Evolutionary conservation across 2,797 vertebrate genomes (phyloP), one percentile per base, ranked within the genome.

Genomic region (Rhodeus uyekii): DNA sequence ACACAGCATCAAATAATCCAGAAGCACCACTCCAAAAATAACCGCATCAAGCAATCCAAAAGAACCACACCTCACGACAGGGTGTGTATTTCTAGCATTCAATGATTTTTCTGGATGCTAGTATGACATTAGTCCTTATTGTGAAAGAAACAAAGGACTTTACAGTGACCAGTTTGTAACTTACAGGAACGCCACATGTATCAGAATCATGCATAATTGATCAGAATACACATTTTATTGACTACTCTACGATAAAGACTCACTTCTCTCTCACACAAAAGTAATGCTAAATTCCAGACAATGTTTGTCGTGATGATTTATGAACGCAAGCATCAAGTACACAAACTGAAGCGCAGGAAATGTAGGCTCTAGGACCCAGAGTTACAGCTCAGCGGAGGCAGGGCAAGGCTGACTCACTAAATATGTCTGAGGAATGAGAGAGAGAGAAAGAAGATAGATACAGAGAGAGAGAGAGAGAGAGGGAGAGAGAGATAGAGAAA

Each of bases 341-440:
- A 19, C 39, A 82, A 68, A 69, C 19, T 42, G 10, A 71, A 19
- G 65, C 0, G 19, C 53, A 27, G 53, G 73, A 65, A 32, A 18
- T 8, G 81, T 22, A 83, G 93, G 92, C 93, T 89, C 90, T 95
- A 95, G 94, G 95, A 95, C 95, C 95, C 92, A 91, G 93, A 73
- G 72, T 80, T 4, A 68, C 36, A 81, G 29, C 76, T 55, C 84
- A 67, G 87, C 84, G 84, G 44, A 85, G 91, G 92, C 91, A 91
- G 92, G 90, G 90, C 24, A 89, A 90, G 94, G 93, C 95, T 95
- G 95, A 95, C 93, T 95, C 95, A 95, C 94, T 92, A 94, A 92
- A 93, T 93, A 92, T 93, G 93, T 93, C 91, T 93, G 91, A 81
- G 85, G 44, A 82, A 86, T 82, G 85, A 85, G 83, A 83, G 78